Conservation (phyloP, 2,888 invertebrate species). For the Perdita meconis region DNA sequence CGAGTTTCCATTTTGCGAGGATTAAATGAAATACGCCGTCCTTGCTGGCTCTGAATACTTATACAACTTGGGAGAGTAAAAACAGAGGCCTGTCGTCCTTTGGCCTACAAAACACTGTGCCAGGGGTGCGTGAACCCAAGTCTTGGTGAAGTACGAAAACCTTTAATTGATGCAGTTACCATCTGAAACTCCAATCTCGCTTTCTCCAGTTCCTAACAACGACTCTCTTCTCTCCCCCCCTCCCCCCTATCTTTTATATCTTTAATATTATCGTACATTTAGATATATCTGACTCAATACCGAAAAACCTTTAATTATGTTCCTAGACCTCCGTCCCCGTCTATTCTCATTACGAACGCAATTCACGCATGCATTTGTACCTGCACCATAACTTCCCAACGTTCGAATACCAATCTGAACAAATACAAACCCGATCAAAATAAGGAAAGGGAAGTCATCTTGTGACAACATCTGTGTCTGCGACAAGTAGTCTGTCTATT, state of each 20-base stretch:
- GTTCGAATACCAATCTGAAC: constrained; percentile 61
- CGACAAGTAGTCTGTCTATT: constrained; percentile 68
- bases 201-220: constrained; percentile 49
- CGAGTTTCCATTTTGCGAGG: constrained; percentile 64
- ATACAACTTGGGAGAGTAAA: constrained; percentile 64
- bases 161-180: constrained; percentile 68
- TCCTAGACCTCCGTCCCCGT: constrained; percentile 57
- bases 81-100: constrained; percentile 66
- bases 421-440: constrained; percentile 55
- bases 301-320: constrained; percentile 58
- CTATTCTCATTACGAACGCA: constrained; percentile 56
- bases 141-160: constrained; percentile 70
- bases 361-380: constrained; percentile 68
- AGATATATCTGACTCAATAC: constrained; percentile 45
- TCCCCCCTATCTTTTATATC: too few relatives aligned
- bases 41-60: constrained; percentile 65
- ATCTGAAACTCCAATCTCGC: constrained; percentile 65
- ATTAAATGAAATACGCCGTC: constrained; percentile 66
- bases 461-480: constrained; percentile 65
- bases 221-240: constrained; percentile 38
- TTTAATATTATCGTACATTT: constrained; percentile 56
- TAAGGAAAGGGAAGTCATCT: constrained; percentile 62
- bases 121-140: constrained; percentile 68
- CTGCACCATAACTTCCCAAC: constrained; percentile 63
- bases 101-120: constrained; percentile 69